Conservation (phyloP, 2,888 invertebrate genomes). For the Tachystola acroxantha region DNA sequence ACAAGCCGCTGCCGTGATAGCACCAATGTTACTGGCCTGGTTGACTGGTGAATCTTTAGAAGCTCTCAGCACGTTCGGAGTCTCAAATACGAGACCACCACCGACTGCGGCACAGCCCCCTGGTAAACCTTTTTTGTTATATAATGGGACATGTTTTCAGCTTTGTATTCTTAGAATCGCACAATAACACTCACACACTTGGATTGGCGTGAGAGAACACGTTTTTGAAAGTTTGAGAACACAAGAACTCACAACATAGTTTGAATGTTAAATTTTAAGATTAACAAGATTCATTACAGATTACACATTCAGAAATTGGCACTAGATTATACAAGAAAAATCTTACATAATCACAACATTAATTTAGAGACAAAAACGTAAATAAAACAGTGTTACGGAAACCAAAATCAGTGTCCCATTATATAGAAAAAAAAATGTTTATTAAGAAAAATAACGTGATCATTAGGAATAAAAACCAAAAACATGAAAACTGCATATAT, state of each 20-base stretch:
- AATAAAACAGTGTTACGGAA: too few species aligned
- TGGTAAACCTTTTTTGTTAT: constrained; percentile 69
- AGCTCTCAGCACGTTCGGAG: constrained; percentile 84
- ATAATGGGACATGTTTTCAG: constrained; percentile 48
- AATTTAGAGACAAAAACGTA: not conserved
- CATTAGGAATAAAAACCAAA: too few species aligned
- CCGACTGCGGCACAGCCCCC: constrained; percentile 77
- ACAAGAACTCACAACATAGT: not conserved
- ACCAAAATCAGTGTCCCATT: constrained; percentile 27
- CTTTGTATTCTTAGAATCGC: constrained; percentile 4
- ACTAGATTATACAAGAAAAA: not conserved
- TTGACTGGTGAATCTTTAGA: constrained; percentile 70
- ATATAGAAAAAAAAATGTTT: constrained; percentile 26
- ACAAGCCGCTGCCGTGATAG: constrained; percentile 48
- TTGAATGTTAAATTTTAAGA: constrained; percentile 3
- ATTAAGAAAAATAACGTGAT: too few species aligned
- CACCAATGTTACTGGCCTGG: constrained; percentile 49
- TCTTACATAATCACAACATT: not conserved
- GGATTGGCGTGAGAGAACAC: constrained; percentile 3
- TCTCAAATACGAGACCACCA: constrained; percentile 78
- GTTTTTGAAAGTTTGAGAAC: constrained; percentile 2
- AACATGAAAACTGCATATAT: too few species aligned
- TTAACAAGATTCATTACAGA: not conserved
- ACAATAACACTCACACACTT: constrained; percentile 5
- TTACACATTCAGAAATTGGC: not conserved